phyloP scores from a whole-genome alignment of 2,113 vertebrate genomes.

The Oryzias melastigma region DNA sequence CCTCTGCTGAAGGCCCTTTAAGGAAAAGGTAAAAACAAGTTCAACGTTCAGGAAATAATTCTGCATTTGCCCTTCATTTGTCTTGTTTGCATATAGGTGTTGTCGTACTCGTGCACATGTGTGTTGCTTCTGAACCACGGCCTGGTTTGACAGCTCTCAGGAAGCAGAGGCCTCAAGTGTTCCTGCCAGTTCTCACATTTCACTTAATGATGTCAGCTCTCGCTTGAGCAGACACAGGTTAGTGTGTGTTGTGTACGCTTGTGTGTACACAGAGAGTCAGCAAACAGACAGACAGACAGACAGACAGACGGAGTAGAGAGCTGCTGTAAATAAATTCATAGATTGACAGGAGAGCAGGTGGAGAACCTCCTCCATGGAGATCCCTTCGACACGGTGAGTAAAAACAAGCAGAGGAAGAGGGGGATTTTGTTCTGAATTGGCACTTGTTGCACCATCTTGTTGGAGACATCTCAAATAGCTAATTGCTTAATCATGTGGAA shows the following conservation, averaged over 20 bases:
- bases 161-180: constrained; percentile 44
- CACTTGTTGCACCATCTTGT: constrained; percentile 87
- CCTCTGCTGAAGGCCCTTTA: too few species aligned
- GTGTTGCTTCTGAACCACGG: background rate
- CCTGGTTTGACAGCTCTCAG: constrained; percentile 45
- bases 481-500: constrained; percentile 98
- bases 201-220: constrained; percentile 46
- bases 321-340: constrained; percentile 16
- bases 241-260: constrained; percentile 7
- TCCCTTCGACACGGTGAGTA: constrained; percentile 4
- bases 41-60: too few species aligned
- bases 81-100: background rate
- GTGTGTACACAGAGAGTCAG: background rate
- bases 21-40: too few species aligned
- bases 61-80: too few species aligned
- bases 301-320: background rate
- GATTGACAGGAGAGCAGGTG: constrained; percentile 8
- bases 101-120: background rate
- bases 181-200: constrained; percentile 51
- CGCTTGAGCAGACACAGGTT: constrained; percentile 33
- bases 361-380: constrained; percentile 10
- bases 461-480: constrained; percentile 86
- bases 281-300: background rate
- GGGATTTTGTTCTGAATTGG: constrained; percentile 67
- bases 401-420: constrained; percentile 18